Conservation (phyloP, 2,888 invertebrate genomes). For the Caenorhabditis plicata region DNA sequence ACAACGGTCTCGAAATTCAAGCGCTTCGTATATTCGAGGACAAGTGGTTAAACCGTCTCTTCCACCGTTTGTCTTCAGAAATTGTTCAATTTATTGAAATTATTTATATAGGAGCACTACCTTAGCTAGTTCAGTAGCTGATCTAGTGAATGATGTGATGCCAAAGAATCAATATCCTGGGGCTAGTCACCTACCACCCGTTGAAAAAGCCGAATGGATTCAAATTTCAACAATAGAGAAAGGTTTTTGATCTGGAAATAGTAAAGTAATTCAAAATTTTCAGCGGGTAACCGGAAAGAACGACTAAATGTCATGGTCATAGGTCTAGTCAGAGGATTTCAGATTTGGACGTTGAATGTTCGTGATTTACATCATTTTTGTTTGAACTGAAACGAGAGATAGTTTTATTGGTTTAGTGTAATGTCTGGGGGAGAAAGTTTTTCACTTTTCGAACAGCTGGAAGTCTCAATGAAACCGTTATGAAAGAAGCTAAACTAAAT, state of each 20-base stretch:
- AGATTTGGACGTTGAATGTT: slow-evolving; percentile 71
- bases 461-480: not conserved
- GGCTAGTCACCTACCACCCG: not conserved
- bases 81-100: not conserved
- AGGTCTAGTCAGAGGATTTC: slow-evolving; percentile 83
- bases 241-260: slow-evolving; percentile 13
- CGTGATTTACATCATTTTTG: slow-evolving; percentile 10
- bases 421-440: not conserved
- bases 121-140: slow-evolving; percentile 13
- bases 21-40: slow-evolving; percentile 37
- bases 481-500: no score
- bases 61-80: slow-evolving; percentile 34
- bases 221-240: slow-evolving; percentile 40
- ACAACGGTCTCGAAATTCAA: slow-evolving; percentile 1
- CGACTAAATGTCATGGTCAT: slow-evolving; percentile 82
- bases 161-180: slow-evolving; percentile 41
- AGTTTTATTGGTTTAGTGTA: not conserved
- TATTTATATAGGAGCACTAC: slow-evolving; percentile 11
- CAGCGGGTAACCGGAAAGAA: slow-evolving; percentile 67
- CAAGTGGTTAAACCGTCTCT: slow-evolving; percentile 45
- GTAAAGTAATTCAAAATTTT: slow-evolving; percentile 1
- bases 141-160: slow-evolving; percentile 49
- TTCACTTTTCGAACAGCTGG: not conserved
- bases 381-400: not conserved
- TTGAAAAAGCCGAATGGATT: slow-evolving; percentile 51